Evolutionary conservation across 2,797 vertebrate genomes (phyloP).

Genomic region (Dicrostonyx torquatus): DNA sequence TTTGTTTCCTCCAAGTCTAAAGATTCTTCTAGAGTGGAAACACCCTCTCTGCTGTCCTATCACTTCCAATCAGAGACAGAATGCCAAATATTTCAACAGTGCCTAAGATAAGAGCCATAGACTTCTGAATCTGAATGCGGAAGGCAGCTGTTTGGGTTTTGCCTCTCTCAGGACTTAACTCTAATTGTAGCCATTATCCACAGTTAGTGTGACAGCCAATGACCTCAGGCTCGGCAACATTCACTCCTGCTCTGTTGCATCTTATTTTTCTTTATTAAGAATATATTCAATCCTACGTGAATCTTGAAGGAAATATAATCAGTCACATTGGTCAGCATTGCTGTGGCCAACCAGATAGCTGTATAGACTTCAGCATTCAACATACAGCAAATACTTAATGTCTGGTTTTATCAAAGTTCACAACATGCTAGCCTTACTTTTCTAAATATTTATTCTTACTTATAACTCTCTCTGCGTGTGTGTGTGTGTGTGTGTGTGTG

Average conservation of each 20-base stretch:
- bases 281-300: background rate
- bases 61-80: background rate
- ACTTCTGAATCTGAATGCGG: background rate
- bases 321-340: background rate
- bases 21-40: background rate
- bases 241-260: background rate
- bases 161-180: background rate
- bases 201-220: background rate
- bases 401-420: background rate
- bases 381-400: background rate
- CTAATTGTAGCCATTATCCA: background rate
- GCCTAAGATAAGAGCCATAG: background rate
- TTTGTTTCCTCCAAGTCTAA: conserved; percentile 6
- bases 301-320: background rate
- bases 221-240: background rate
- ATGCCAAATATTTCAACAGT: background rate
- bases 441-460: background rate
- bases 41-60: background rate
- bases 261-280: conserved; percentile 46
- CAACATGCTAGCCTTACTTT: background rate
- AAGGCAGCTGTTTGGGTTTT: background rate
- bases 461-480: too few species aligned
- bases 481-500: background rate
- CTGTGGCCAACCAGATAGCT: background rate
- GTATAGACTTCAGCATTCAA: background rate